Base-by-base conservation (phyloP, 2,888 invertebrate species). In the Polylopha cassiicola region DNA sequence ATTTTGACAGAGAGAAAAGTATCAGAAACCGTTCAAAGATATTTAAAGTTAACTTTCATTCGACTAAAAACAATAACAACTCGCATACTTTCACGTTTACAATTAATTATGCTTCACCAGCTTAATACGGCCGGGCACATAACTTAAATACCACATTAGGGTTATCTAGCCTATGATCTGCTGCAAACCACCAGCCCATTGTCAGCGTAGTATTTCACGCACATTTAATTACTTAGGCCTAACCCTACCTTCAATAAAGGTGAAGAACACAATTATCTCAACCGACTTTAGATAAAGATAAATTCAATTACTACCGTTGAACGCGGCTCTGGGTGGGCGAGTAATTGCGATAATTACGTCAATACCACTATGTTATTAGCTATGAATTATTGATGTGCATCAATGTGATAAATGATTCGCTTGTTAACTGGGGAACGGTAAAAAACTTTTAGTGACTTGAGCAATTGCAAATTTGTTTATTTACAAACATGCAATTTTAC, bases 311-410 rank as follows among this genome's bases (percentile, higher is more conserved):
- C 58, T 55, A 55, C 55, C 58, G 50, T 54, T 56, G 56, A 58
- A 61, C 62, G 61, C 55, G 54, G 58, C 46, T 58, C 67, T 78
- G 80, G 81, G 84, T 79, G 82, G 84, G 64, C 84, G 60, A 58
- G 64, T 80, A 77, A 81, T 80, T 80, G 78, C 73, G 65, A 75
- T 82, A 81, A 82, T 82, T 80, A 81, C 71, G 72, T 76, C 81
- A 76, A 70, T 73, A 68, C 69, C 66, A 66, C 72, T 66, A 63
- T 72, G 67, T 72, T 74, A 78, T 74, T 75, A 73, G 65, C 61
- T 63, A 82, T 82, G 79, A 84, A 80, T 81, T 80, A 80, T 81
- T 78, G 77, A 79, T 79, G 70, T 51, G 56, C 61, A 51, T 65
- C 65, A 62, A 67, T 61, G 61, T 72, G 71, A 73, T 77, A 69